A percentile compares a stretch with the other conserved stretches of the same genome.
These are phyloP conservation scores for Smittia aterrima DNA, from an alignment of 2,888 invertebrate genomes.

Conservation along the genomic window DNA sequence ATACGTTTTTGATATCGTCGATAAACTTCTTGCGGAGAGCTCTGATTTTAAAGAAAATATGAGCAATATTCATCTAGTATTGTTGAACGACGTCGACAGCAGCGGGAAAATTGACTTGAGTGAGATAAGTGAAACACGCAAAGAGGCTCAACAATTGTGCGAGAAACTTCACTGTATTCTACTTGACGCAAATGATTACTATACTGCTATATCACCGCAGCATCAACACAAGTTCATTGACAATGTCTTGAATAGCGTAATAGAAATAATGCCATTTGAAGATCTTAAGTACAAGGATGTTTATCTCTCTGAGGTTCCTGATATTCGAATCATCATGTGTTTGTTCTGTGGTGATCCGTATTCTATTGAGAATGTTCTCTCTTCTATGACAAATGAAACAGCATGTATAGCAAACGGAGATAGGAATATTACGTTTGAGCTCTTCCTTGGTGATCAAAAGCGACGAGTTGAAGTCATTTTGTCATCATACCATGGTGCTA, in stretches of 20 bases:
- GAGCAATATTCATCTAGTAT: conserved; percentile 34
- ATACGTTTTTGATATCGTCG: conserved; percentile 40
- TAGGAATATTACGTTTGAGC: conserved; percentile 85
- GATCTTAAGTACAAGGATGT: conserved; percentile 53
- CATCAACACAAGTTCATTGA: conserved; percentile 50
- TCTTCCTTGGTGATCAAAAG: conserved; percentile 87
- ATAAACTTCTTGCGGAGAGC: conserved; percentile 32
- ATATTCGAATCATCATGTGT: conserved; percentile 81
- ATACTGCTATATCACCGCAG: conserved; percentile 46
- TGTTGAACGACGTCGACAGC: conserved; percentile 37
- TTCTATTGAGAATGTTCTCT: conserved; percentile 83
- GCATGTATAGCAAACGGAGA: conserved; percentile 83
- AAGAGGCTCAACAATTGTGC: conserved; percentile 32
- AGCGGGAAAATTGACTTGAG: conserved; percentile 39
- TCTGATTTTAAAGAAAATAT: conserved; percentile 40
- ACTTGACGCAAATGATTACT: conserved; percentile 39
- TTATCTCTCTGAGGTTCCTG: conserved; percentile 53
- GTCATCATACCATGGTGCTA: conserved; percentile 91
- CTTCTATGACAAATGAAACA: conserved; percentile 82
- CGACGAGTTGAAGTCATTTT: conserved; percentile 86
- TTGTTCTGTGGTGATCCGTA: conserved; percentile 96
- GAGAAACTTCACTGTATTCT: conserved; percentile 48
- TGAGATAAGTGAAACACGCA: conserved; percentile 35
- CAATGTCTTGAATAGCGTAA: conserved; percentile 54
- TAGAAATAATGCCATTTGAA: conserved; percentile 51